phyloP scores from a whole-genome alignment of 2,113 vertebrate species.

The Isurus oxyrinchus region DNA sequence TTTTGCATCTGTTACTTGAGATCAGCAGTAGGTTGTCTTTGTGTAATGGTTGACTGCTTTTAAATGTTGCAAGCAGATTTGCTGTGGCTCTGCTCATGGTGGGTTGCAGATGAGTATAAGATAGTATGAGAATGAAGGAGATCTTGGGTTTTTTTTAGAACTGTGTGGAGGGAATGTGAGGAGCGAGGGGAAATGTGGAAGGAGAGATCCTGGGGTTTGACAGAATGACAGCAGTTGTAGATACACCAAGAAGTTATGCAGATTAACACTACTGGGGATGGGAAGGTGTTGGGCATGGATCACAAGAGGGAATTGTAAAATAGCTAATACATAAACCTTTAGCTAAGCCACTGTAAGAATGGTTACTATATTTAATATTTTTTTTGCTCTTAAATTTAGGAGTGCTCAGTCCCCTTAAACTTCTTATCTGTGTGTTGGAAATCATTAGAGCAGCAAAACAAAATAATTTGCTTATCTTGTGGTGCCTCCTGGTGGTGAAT shows the following conservation, averaged over 20 bases:
- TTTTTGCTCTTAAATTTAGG: background rate
- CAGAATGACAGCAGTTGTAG: background rate
- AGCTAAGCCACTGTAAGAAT: background rate
- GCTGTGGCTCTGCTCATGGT: background rate
- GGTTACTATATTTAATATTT: background rate
- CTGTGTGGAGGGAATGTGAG: background rate
- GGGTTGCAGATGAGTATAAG: background rate
- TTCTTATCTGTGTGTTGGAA: background rate
- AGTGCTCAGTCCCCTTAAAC: background rate
- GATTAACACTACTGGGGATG: background rate
- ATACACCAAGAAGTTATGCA: background rate
- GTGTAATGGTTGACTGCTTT: background rate
- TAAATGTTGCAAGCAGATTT: background rate
- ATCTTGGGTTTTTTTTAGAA: background rate
- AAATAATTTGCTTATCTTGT: background rate
- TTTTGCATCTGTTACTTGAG: background rate
- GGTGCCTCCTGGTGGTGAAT: slow-evolving; percentile 7
- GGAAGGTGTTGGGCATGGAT: background rate
- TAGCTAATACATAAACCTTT: background rate
- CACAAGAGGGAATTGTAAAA: background rate
- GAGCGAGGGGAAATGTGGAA: background rate
- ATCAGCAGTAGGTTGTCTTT: background rate
- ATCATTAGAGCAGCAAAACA: background rate
- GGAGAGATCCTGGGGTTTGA: background rate
- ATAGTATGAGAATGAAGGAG: background rate